A percentile compares a stretch with the other conserved stretches of the same genome.
phyloP scores from a whole-genome alignment of 2,888 invertebrate species.

The Halictus ligatus region DNA sequence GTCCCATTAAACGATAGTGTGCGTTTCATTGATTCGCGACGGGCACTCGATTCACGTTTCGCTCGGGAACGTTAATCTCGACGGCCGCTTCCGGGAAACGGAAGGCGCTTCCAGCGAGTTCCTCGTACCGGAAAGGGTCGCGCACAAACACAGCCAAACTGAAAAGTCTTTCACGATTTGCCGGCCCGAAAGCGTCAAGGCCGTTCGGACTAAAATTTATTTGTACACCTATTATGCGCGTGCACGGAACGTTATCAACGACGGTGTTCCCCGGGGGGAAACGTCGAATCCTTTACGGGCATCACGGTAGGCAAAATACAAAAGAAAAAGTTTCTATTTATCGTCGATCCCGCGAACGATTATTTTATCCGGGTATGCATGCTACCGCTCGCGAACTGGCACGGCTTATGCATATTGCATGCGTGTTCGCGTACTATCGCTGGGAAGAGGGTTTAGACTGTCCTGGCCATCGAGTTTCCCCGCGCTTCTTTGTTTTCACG shows the following conservation, averaged over 20 bases:
- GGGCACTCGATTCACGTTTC: conserved; percentile 10
- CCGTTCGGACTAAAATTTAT: not conserved
- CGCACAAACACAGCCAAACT: not conserved
- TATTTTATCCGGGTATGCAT: conserved; percentile 26
- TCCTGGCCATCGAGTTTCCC: conserved; percentile 31
- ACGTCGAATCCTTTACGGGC: not conserved
- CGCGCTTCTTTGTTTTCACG: conserved; percentile 31
- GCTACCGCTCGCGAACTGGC: conserved; percentile 43
- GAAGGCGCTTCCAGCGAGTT: conserved; percentile 14
- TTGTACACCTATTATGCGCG: not conserved
- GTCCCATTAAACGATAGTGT: not conserved
- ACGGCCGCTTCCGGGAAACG: conserved; percentile 57
- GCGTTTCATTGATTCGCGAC: conserved; percentile 27
- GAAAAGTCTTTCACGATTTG: conserved; percentile 6
- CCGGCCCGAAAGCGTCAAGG: not conserved
- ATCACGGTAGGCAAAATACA: not conserved
- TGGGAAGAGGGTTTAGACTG: conserved; percentile 27
- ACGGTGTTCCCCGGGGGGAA: not conserved
- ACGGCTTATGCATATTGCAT: conserved; percentile 60
- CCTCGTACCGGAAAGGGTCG: conserved; percentile 12
- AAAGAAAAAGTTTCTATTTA: conserved; percentile 13
- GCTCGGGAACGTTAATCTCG: conserved; percentile 57
- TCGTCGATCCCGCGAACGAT: conserved; percentile 26
- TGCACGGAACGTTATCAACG: no score
- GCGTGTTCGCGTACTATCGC: conserved; percentile 29